phyloP scores from a whole-genome alignment of 2,797 vertebrate species.

The Ceryle rudis region DNA sequence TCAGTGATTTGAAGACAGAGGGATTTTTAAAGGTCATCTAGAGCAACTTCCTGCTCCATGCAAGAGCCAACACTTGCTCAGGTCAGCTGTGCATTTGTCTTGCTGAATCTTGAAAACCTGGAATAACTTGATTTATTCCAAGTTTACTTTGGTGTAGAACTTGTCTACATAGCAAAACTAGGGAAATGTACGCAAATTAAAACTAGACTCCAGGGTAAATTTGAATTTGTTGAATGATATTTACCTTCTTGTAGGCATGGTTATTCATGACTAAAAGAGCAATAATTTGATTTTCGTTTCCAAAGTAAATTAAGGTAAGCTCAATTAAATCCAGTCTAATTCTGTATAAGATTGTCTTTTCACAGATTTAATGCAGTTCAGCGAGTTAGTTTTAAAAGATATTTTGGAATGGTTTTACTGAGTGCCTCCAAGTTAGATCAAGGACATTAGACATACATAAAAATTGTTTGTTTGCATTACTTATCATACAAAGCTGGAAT shows the following conservation, averaged over 20 bases:
- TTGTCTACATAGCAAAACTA: background rate
- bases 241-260: background rate
- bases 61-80: background rate
- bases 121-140: background rate
- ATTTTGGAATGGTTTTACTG: background rate
- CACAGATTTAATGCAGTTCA: background rate
- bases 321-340: background rate
- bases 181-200: background rate
- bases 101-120: background rate
- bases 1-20: background rate
- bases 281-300: constrained; percentile 8
- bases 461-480: background rate
- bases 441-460: background rate
- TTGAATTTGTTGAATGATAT: background rate
- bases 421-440: background rate
- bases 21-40: background rate
- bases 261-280: background rate
- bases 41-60: background rate
- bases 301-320: background rate
- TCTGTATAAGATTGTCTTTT: background rate
- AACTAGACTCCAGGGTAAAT: background rate
- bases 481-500: background rate
- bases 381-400: background rate
- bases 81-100: background rate
- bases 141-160: background rate